Conservation (phyloP, 2,888 invertebrate genomes). For the Idaea straminata region DNA sequence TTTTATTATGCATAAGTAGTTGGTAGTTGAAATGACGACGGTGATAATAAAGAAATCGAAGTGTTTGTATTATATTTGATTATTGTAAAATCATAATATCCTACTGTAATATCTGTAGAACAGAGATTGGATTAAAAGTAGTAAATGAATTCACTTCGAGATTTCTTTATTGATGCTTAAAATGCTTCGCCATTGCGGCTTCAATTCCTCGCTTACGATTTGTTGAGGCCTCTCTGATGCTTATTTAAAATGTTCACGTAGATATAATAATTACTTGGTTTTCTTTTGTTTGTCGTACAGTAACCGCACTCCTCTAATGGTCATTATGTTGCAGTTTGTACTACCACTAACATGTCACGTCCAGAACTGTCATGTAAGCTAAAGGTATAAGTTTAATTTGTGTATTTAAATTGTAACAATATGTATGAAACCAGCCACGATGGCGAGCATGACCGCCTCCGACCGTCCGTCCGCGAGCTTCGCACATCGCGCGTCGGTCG, state of each 20-base stretch:
- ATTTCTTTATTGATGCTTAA: slow-evolving; percentile 64
- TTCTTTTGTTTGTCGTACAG: slow-evolving; percentile 79
- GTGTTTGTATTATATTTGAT: slow-evolving; percentile 36
- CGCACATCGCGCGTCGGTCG: slow-evolving; percentile 40
- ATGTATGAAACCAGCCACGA: slow-evolving; percentile 49
- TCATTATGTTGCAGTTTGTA: slow-evolving; percentile 81
- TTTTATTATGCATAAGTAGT: slow-evolving; percentile 60
- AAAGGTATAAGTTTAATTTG: slow-evolving; percentile 79
- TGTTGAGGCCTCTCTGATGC: slow-evolving; percentile 75
- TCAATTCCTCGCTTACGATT: slow-evolving; percentile 74
- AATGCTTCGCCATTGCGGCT: slow-evolving; percentile 76
- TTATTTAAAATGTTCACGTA: slow-evolving; percentile 76
- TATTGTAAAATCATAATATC: slow-evolving; percentile 22
- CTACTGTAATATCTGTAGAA: not conserved
- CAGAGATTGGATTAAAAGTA: not conserved
- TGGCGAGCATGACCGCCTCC: slow-evolving; percentile 67
- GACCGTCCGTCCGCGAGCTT: slow-evolving; percentile 39
- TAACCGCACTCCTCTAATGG: slow-evolving; percentile 80
- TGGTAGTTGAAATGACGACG: slow-evolving; percentile 75
- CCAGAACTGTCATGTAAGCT: slow-evolving; percentile 80
- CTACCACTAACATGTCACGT: slow-evolving; percentile 81
- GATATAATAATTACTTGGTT: slow-evolving; percentile 74
- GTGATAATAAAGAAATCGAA: slow-evolving; percentile 68
- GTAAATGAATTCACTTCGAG: slow-evolving; percentile 47
- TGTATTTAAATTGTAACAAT: slow-evolving; percentile 73